Evolutionary conservation across 2,797 vertebrate genomes (phyloP).

Genomic region (Echiichthys vipera): DNA sequence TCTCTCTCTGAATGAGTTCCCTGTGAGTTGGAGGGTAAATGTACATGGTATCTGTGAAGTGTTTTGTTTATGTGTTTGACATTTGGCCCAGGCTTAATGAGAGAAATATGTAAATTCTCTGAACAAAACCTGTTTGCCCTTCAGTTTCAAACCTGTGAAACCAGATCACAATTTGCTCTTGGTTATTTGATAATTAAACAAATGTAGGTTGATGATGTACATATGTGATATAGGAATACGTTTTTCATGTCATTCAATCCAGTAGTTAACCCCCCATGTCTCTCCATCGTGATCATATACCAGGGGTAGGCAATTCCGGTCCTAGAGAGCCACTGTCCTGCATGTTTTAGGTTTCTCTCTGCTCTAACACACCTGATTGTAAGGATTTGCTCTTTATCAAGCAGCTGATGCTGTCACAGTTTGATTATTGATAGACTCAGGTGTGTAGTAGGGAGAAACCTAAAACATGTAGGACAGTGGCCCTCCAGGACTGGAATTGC

Average conservation of each 20-base stretch:
- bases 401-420: no score
- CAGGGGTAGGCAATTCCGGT: no score
- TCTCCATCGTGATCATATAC: no score
- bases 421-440: no score
- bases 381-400: no score
- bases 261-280: no score
- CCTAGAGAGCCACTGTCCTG: no score
- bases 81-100: background rate
- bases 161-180: background rate
- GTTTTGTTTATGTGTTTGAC: slow-evolving; percentile 16
- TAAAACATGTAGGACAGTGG: no score
- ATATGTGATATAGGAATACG: background rate
- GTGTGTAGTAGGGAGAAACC: no score
- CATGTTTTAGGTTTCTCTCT: no score
- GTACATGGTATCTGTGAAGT: background rate
- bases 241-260: background rate
- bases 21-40: slow-evolving; percentile 24
- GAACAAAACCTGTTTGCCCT: background rate
- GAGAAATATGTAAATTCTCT: background rate
- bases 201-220: background rate
- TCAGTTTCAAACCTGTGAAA: background rate
- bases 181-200: slow-evolving; percentile 4
- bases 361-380: no score
- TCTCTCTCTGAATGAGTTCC: slow-evolving; percentile 17
- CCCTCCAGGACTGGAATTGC: no score